Conservation (phyloP, 1,140 invertebrate genomes). For the Euwallacea similis region DNA sequence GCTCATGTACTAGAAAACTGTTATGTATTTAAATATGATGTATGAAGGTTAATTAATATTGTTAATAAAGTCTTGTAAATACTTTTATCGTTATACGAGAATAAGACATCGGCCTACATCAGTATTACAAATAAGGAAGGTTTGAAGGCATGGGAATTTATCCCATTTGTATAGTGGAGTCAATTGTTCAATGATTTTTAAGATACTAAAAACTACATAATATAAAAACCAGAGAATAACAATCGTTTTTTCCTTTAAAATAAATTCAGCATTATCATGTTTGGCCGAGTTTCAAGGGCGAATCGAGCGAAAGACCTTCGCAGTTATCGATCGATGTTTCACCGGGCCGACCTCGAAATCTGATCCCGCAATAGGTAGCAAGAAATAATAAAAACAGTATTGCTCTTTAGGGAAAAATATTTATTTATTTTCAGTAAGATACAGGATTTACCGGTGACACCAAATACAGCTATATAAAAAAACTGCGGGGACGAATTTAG, state of each 20-base stretch:
- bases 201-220: no score
- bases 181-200: no score
- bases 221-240: no score
- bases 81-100: constrained; percentile 17
- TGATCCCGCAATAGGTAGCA: no score
- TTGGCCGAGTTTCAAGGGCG: no score
- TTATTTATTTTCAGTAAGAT: constrained; percentile 23
- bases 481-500: not conserved
- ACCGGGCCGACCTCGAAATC: no score
- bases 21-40: not conserved
- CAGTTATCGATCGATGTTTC: no score
- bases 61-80: constrained; percentile 23
- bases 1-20: not conserved
- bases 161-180: no score
- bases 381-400: constrained; percentile 10
- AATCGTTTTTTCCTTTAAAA: no score
- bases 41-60: not conserved
- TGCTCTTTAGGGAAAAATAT: constrained; percentile 25
- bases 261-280: no score
- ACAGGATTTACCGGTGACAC: constrained; percentile 11
- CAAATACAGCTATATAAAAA: constrained; percentile 15
- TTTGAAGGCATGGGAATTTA: no score
- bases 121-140: constrained; percentile 38
- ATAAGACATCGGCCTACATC: constrained; percentile 44
- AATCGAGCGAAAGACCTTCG: no score